Conservation (phyloP, 2,888 invertebrate genomes). For the Sphecodes monilicornis region DNA sequence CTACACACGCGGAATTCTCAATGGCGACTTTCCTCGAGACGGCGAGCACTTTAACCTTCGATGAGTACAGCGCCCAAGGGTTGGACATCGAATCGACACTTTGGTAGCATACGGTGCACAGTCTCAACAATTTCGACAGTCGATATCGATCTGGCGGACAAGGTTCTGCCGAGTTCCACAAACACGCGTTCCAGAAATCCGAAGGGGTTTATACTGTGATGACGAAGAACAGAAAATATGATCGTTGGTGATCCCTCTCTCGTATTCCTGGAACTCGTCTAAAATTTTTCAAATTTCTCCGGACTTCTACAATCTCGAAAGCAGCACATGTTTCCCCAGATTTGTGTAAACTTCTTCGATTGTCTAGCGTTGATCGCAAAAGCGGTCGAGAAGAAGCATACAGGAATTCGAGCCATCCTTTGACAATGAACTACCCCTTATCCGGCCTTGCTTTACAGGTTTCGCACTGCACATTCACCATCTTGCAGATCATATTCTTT, state of each 20-base stretch:
- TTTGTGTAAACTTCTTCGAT: not conserved
- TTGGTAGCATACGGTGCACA: slow-evolving; percentile 12
- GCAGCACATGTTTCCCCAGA: no score
- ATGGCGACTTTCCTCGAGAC: slow-evolving; percentile 28
- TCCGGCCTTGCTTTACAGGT: no score
- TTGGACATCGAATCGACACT: not conserved
- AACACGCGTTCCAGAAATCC: not conserved
- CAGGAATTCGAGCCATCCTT: no score
- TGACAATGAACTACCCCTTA: no score
- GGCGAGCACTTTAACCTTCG: slow-evolving; percentile 27
- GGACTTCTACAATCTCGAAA: not conserved
- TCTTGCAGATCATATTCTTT: no score
- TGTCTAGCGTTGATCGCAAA: not conserved
- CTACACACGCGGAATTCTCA: slow-evolving; percentile 24
- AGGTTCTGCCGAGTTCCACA: slow-evolving; percentile 10
- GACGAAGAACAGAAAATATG: not conserved
- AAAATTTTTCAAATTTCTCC: not conserved
- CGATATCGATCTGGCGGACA: slow-evolving; percentile 21
- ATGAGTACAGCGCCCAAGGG: not conserved
- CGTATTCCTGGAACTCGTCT: not conserved
- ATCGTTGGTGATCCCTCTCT: not conserved
- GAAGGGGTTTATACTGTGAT: not conserved
- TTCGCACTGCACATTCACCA: no score
- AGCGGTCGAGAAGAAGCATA: no score
- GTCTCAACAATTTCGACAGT: slow-evolving; percentile 22